These are phyloP conservation scores for Microplitis demolitor DNA, from an alignment of 1,140 invertebrate genomes.

Conservation along the genomic window DNA sequence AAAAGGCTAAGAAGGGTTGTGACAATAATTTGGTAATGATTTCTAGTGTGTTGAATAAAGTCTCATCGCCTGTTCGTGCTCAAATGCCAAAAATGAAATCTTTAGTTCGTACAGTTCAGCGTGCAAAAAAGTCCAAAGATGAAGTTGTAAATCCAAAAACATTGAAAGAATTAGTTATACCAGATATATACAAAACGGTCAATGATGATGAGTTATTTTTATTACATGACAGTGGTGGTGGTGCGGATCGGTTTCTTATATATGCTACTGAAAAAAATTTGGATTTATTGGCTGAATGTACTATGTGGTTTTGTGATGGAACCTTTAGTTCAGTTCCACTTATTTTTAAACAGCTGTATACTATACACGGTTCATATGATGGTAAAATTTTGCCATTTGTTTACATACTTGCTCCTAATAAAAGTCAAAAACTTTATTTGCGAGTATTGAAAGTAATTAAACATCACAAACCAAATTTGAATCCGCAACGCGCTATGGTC, in stretches of 20 bases:
- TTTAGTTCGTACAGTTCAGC: neutral
- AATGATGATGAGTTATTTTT: neutral
- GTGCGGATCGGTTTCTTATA: neutral
- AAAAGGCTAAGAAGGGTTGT: neutral
- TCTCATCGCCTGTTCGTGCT: neutral
- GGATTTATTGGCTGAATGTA: neutral
- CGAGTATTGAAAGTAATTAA: conserved; percentile 8
- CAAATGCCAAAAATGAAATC: neutral
- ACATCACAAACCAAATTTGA: neutral
- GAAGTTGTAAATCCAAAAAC: neutral
- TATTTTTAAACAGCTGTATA: conserved; percentile 11
- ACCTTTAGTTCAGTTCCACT: neutral
- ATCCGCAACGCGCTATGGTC: conserved; percentile 4
- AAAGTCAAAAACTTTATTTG: conserved; percentile 1
- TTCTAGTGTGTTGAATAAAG: neutral
- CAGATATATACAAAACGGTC: neutral
- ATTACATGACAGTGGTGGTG: neutral
- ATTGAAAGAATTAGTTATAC: neutral
- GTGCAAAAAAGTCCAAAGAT: neutral
- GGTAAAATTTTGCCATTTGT: conserved; percentile 7
- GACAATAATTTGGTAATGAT: neutral
- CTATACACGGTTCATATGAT: neutral
- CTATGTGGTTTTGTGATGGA: neutral
- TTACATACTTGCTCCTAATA: neutral
- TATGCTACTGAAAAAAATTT: neutral